Evolutionary conservation across 2,113 vertebrate species (phyloP).

Genomic region (Kryptolebias marmoratus): DNA sequence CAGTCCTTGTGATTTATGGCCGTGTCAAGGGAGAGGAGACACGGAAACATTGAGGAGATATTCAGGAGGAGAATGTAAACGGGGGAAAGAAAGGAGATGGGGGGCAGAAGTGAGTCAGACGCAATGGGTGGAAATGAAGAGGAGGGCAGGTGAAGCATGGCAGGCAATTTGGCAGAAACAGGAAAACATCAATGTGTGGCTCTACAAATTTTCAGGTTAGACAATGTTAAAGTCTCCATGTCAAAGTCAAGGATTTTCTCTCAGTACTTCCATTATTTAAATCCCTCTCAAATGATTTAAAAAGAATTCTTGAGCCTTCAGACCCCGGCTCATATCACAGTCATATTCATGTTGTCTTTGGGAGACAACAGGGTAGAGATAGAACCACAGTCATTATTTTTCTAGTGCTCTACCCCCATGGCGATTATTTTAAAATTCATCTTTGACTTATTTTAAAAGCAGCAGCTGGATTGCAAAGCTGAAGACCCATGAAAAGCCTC

Average conservation of each 20-base stretch:
- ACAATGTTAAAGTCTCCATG: conserved; percentile 32
- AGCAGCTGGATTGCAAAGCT: conserved; percentile 22
- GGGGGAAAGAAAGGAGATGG: not conserved
- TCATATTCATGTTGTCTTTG: conserved; percentile 38
- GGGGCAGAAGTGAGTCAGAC: conserved; percentile 16
- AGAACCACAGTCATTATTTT: conserved; percentile 25
- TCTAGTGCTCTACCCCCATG: not conserved
- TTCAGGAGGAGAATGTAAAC: conserved; percentile 14
- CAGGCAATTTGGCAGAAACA: conserved; percentile 11
- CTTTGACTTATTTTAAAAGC: conserved; percentile 26
- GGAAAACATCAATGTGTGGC: conserved; percentile 1
- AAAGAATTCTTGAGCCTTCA: conserved; percentile 17
- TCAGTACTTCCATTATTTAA: conserved; percentile 12
- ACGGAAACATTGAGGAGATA: conserved; percentile 39
- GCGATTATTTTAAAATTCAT: conserved; percentile 53
- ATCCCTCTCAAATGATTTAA: conserved; percentile 28
- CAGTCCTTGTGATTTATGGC: conserved; percentile 76
- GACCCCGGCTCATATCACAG: conserved; percentile 22
- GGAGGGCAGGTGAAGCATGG: conserved; percentile 25
- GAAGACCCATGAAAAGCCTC: conserved; percentile 44
- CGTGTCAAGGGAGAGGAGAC: conserved; percentile 60
- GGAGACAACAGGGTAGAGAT: conserved; percentile 12
- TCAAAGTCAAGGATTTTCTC: conserved; percentile 40
- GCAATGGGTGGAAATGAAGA: conserved; percentile 22
- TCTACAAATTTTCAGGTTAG: conserved; percentile 26